phyloP scores from a whole-genome alignment of 1,140 invertebrate genomes.

The Stegodyphus dumicola region DNA sequence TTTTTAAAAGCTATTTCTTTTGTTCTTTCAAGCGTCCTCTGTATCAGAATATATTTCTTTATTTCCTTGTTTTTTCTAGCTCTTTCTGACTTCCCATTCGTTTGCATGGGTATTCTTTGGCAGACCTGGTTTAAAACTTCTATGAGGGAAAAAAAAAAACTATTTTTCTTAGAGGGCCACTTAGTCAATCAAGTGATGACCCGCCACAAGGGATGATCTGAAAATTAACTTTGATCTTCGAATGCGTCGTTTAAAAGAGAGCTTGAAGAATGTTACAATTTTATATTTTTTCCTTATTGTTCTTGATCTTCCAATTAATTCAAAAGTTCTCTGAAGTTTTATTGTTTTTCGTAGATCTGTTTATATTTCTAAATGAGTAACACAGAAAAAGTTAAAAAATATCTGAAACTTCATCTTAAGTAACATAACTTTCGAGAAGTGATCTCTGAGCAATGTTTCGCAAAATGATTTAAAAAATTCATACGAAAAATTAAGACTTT shows the following conservation, averaged over 20 bases:
- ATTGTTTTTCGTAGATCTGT: too few species aligned
- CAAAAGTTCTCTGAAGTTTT: too few species aligned
- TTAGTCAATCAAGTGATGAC: conserved; percentile 52
- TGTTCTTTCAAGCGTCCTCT: conserved; percentile 44
- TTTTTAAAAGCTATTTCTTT: conserved; percentile 55
- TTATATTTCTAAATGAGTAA: too few species aligned
- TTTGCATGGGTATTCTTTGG: conserved; percentile 4
- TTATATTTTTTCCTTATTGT: too few species aligned
- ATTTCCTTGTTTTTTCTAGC: conserved; percentile 39
- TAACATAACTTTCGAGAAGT: too few species aligned
- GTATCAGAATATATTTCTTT: conserved; percentile 46
- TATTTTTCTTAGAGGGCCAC: conserved; percentile 51
- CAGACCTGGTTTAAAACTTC: conserved; percentile 5
- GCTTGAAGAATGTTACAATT: not conserved
- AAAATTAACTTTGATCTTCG: conserved; percentile 53
- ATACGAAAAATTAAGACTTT: not conserved
- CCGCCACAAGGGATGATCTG: conserved; percentile 36
- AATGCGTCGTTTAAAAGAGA: not conserved
- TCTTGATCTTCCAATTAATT: too few species aligned
- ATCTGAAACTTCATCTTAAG: too few species aligned
- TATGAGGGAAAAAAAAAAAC: not conserved
- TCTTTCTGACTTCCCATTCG: conserved; percentile 15
- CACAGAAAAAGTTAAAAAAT: too few species aligned
- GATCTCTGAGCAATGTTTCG: not conserved
- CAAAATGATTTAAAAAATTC: not conserved